Conservation (phyloP, 2,797 vertebrate species). For the Sebastes steindachneri region DNA sequence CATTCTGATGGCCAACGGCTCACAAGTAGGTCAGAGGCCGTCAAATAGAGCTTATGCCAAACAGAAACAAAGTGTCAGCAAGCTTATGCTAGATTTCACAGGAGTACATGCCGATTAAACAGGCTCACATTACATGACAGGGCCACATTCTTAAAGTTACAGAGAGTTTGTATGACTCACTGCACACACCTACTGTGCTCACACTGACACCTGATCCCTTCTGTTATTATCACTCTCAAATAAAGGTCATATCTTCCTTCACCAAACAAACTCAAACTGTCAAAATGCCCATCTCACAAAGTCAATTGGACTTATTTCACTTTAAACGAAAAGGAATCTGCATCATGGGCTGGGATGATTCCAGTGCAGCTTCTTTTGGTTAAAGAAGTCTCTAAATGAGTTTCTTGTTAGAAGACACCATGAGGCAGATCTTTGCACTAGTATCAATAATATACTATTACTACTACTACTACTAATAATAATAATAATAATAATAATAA, state of each 20-base stretch:
- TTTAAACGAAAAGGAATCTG: neutral
- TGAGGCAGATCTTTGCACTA: neutral
- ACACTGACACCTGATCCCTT: neutral
- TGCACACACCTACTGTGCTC: neutral
- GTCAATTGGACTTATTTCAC: neutral
- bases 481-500: neutral
- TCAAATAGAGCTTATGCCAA: conserved; percentile 65
- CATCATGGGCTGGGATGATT: too few species aligned
- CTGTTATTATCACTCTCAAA: neutral
- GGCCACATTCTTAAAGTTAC: conserved; percentile 65
- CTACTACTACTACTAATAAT: too few species aligned
- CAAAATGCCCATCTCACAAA: neutral
- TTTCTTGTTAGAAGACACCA: too few species aligned
- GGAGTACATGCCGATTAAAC: conserved; percentile 70
- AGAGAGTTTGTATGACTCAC: conserved; percentile 6
- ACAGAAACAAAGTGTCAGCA: conserved; percentile 75
- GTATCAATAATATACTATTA: neutral
- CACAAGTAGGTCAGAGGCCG: conserved; percentile 76
- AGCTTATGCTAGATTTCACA: conserved; percentile 78
- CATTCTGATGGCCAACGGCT: conserved; percentile 50
- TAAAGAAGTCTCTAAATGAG: neutral
- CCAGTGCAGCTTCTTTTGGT: neutral
- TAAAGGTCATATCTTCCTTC: neutral
- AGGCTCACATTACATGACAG: conserved; percentile 63
- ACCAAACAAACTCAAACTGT: neutral